These are phyloP conservation scores for Promerops cafer DNA, from an alignment of 2,113 vertebrate species.

Conservation along the genomic window DNA sequence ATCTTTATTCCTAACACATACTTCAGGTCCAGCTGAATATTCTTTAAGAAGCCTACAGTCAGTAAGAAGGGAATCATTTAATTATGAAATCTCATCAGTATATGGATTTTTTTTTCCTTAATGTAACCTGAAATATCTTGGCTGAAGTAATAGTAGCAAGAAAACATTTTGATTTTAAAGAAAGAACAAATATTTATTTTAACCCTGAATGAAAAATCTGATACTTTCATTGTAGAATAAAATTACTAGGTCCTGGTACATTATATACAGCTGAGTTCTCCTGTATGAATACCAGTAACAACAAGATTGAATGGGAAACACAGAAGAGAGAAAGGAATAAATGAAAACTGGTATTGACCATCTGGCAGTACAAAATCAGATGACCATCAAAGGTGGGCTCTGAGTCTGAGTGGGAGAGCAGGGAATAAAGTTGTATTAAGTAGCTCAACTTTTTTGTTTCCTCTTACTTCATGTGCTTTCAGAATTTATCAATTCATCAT, in stretches of 20 bases:
- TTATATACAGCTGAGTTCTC: neutral
- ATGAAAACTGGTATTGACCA: neutral
- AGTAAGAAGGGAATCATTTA: neutral
- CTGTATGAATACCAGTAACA: neutral
- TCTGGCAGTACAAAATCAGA: neutral
- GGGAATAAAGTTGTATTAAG: neutral
- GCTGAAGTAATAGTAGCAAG: neutral
- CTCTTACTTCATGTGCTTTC: neutral
- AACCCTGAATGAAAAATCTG: neutral
- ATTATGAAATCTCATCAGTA: neutral
- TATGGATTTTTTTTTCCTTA: neutral
- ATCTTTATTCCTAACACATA: neutral
- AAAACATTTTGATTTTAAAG: neutral
- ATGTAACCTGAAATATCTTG: neutral
- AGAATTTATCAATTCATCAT: neutral
- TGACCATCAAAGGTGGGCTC: neutral
- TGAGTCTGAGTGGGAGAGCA: neutral
- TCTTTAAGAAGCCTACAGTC: neutral
- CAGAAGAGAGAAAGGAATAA: neutral
- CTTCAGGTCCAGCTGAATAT: neutral
- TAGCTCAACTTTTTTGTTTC: neutral
- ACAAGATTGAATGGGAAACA: neutral
- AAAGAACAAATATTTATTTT: neutral
- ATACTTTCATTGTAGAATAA: neutral
- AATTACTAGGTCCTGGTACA: neutral